Percentiles rank a stretch among this genome's conserved stretches.
phyloP scores from a whole-genome alignment of 2,113 vertebrate species.

The Emydocephalus ijimae region DNA sequence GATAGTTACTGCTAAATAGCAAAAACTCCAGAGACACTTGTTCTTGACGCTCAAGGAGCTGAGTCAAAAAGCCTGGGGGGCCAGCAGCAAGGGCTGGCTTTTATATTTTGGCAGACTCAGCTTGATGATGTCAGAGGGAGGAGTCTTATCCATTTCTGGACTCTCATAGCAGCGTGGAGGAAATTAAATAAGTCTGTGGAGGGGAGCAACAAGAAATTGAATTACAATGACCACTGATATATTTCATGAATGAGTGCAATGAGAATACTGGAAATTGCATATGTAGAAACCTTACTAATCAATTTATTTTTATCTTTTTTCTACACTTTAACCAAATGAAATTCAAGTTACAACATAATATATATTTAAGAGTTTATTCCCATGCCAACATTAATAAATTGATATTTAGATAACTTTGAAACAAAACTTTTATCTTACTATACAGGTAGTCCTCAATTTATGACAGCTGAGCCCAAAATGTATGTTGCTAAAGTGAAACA shows the following conservation, averaged over 20 bases:
- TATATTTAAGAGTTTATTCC: neutral
- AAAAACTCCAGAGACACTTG: too few species aligned
- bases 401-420: neutral
- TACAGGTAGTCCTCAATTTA: too few species aligned
- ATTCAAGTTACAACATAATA: neutral
- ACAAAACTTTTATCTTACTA: too few species aligned
- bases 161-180: too few species aligned
- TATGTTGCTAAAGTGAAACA: neutral
- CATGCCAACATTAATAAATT: neutral
- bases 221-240: neutral
- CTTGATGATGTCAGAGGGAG: too few species aligned
- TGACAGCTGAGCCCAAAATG: neutral
- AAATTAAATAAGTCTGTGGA: neutral
- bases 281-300: neutral
- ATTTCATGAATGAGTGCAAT: neutral
- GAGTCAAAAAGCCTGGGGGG: too few species aligned
- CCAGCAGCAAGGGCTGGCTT: too few species aligned
- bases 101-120: too few species aligned
- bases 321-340: neutral
- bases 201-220: neutral
- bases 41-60: too few species aligned
- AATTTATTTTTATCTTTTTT: neutral
- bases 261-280: neutral
- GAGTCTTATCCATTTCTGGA: too few species aligned
- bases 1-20: too few species aligned